Base-by-base conservation (phyloP, 2,888 invertebrate genomes). In the Oscheius sp. region DNA sequence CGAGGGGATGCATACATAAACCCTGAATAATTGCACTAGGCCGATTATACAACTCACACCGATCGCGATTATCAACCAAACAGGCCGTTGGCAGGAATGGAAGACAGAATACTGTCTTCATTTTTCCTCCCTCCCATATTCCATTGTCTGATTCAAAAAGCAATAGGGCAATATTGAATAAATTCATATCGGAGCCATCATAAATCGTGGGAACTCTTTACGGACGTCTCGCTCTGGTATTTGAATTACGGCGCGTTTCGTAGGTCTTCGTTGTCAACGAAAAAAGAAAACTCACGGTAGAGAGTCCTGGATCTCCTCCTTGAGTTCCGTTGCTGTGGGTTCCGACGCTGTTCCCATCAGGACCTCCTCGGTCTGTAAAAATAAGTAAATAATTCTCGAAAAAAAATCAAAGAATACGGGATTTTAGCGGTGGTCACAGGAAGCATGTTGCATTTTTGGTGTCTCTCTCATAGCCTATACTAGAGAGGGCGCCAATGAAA, bases 1-100 rank as follows among this genome's bases (percentile, higher is more conserved):
- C 33, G 20, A 29, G 17, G 46, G 65, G 65, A 65, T 65, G 65
- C 74, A 75, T 75, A 72, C 71, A 73, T 75, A 73, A 76, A 70
- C 73, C 76, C 76, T 73, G 72, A 72, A 76, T 76, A 76, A 76
- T 76, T 76, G 76, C 72, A 70, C 69, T 76, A 71, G 73, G 73
- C 76, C 76, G 76, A 76, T 76, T 76, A 73, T 65, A 65, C 45
- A 46, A 46, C 45, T 17, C 42, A 45, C n/a, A 63, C 58, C 25
- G 45, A 42, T 37, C 53, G 29, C 10, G 63, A 45, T 63, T 46
- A 46, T 48, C 48, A 63, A n/a, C n/a, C n/a, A n/a, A n/a, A n/a
- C n/a, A n/a, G n/a, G n/a, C 37, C 37, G 15, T 10, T 37, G 37
- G 15, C 37, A 37, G 37, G 37, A 37, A n/a, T n/a, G n/a, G n/a